Conservation (phyloP, 2,797 vertebrate species). For the Limnodromus scolopaceus region DNA sequence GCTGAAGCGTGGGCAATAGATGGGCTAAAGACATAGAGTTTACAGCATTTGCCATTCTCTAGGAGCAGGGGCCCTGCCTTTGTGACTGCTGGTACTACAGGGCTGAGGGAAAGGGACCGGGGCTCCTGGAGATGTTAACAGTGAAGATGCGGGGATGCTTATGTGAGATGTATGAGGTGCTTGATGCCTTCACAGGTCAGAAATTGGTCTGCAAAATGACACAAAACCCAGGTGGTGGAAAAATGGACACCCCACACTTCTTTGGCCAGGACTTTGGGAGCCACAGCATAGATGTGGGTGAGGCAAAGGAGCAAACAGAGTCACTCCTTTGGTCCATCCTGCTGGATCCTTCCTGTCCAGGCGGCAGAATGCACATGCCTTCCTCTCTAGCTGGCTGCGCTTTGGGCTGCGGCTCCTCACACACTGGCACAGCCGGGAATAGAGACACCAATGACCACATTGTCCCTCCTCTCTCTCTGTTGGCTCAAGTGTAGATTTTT, state of each 20-base stretch:
- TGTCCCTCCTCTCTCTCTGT: neutral
- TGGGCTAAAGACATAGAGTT: neutral
- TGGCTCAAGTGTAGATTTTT: neutral
- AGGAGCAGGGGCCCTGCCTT: neutral
- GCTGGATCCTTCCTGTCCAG: neutral
- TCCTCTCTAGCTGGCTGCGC: neutral
- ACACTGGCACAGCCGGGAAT: neutral
- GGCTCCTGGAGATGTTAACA: neutral
- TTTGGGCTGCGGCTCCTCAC: neutral
- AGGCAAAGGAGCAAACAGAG: neutral
- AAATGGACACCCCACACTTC: rapidly evolving
- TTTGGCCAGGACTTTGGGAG: neutral
- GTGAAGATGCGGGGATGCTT: neutral
- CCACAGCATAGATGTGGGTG: too few relatives aligned
- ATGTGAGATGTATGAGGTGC: neutral
- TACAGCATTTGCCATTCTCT: neutral
- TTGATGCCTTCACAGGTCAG: neutral
- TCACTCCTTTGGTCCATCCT: neutral
- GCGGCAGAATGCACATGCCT: neutral
- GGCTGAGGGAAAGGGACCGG: neutral
- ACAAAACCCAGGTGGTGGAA: neutral
- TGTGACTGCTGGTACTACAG: neutral
- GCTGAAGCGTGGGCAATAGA: neutral
- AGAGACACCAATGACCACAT: neutral
- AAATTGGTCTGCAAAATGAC: neutral